These are phyloP conservation scores for Myotis planiceps DNA, from an alignment of 2,797 vertebrate genomes.

Conservation along the genomic window DNA sequence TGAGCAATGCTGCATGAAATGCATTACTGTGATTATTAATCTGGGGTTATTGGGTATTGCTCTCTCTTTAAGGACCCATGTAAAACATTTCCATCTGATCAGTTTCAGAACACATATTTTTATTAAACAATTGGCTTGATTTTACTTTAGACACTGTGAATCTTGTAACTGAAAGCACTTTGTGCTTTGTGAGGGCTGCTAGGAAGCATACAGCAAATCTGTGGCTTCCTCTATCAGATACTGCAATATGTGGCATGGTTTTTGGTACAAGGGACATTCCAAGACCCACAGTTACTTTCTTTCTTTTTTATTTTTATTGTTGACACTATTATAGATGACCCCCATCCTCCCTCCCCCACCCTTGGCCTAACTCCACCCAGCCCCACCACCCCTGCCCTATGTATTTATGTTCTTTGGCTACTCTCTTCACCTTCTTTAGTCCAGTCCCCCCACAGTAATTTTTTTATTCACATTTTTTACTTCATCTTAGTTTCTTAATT, in stretches of 20 bases:
- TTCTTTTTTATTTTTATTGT: neutral
- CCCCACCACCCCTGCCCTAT: neutral
- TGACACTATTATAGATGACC: neutral
- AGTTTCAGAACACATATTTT: neutral
- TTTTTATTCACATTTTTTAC: neutral
- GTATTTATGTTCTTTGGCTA: neutral
- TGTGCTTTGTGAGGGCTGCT: neutral
- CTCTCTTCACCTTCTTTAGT: neutral
- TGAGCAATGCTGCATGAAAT: neutral
- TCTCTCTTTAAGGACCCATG: neutral
- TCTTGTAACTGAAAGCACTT: neutral
- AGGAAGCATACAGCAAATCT: neutral
- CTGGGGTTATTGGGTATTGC: neutral
- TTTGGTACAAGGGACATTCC: neutral
- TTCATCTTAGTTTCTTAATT: neutral
- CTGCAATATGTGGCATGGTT: neutral
- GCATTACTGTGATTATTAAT: neutral
- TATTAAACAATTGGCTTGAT: neutral
- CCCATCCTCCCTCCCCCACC: neutral
- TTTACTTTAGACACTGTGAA: neutral
- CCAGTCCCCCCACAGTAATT: neutral
- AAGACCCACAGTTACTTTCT: neutral
- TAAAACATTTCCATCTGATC: neutral
- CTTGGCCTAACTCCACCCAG: neutral
- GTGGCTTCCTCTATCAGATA: neutral